Evolutionary conservation across 2,797 vertebrate genomes (phyloP).

Genomic region (Sternotherus odoratus): DNA sequence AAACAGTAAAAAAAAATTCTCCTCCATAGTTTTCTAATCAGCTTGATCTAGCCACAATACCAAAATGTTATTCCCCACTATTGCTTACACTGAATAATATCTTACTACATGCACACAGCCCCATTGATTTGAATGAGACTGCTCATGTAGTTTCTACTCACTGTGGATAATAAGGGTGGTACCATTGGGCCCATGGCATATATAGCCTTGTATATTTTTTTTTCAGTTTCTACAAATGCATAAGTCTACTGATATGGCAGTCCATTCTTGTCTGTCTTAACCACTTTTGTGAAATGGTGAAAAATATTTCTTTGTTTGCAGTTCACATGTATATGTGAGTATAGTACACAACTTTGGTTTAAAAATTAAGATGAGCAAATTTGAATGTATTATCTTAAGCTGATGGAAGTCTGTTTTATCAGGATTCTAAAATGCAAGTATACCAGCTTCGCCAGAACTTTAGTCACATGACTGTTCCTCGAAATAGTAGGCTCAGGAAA

Average conservation of each 20-base stretch:
- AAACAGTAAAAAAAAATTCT: no score
- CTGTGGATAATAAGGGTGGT: neutral
- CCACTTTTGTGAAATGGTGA: neutral
- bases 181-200: neutral
- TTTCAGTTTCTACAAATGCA: neutral
- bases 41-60: slow-evolving; percentile 4
- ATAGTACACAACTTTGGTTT: neutral
- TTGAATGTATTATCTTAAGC: neutral
- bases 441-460: neutral
- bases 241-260: neutral
- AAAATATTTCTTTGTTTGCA: neutral
- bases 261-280: neutral
- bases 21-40: no score
- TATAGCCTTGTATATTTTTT: neutral
- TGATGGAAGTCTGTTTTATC: neutral
- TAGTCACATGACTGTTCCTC: neutral
- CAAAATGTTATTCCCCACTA: neutral
- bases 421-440: neutral
- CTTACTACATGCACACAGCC: neutral
- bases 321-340: neutral
- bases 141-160: neutral
- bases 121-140: neutral
- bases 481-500: neutral
- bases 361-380: neutral
- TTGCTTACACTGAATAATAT: neutral